A percentile compares a stretch with the other conserved stretches of the same genome.
Evolutionary conservation across 2,113 vertebrate genomes (phyloP).

Genomic region (Gopherus evgoodei): DNA sequence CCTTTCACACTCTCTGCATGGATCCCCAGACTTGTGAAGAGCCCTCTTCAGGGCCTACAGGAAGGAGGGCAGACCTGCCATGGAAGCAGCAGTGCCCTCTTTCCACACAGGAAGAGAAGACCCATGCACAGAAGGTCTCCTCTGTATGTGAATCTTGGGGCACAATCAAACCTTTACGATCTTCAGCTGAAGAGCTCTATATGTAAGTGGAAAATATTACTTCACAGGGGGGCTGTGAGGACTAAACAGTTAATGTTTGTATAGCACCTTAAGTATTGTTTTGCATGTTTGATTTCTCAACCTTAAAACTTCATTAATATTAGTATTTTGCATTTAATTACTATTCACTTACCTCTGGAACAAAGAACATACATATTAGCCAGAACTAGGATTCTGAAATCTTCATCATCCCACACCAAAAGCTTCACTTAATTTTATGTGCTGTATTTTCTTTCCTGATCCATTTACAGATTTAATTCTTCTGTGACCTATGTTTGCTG

Average conservation of each 20-base stretch:
- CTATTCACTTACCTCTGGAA: not conserved
- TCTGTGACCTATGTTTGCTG: not conserved
- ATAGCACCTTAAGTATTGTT: constrained; percentile 38
- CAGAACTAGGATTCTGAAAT: constrained; percentile 17
- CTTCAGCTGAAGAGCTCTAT: not conserved
- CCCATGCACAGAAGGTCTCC: not conserved
- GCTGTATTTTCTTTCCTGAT: not conserved
- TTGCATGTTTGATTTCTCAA: constrained; percentile 64
- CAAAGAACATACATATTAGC: constrained; percentile 16
- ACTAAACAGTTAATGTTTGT: constrained; percentile 44
- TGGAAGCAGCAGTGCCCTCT: not conserved
- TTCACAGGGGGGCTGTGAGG: not conserved
- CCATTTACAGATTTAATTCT: not conserved
- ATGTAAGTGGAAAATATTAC: constrained; percentile 18
- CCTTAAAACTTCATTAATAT: constrained; percentile 16
- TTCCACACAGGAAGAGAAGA: not conserved
- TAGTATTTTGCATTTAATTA: constrained; percentile 22
- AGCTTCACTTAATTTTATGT: not conserved
- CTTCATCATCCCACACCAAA: constrained; percentile 7
- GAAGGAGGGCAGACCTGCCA: not conserved
- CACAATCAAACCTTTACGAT: not conserved
- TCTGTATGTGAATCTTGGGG: not conserved
- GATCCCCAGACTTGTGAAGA: not conserved
- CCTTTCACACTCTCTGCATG: not conserved
- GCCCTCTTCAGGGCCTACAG: not conserved